Percentiles rank a stretch among this genome's conserved stretches.
Evolutionary conservation across 2,888 invertebrate genomes (phyloP).

Genomic region (Globia sparganii): DNA sequence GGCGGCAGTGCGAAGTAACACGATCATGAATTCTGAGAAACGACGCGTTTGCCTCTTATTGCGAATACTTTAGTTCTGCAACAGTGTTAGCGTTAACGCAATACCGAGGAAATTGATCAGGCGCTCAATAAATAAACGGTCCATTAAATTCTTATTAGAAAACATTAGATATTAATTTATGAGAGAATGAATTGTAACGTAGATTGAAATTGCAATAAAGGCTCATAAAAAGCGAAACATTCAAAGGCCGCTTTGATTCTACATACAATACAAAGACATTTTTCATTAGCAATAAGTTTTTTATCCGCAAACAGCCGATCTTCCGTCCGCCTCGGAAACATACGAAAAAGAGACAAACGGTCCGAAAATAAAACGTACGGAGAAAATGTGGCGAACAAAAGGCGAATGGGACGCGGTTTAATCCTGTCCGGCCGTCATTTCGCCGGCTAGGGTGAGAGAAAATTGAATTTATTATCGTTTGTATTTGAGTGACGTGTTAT

Average conservation of each 20-base stretch:
- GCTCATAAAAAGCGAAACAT: conserved; percentile 27
- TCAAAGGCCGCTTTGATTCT: conserved; percentile 62
- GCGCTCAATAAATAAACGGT: conserved; percentile 28
- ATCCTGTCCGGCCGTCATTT: conserved; percentile 88
- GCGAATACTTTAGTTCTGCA: conserved; percentile 53
- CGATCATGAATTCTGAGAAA: conserved; percentile 76
- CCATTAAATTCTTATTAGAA: not conserved
- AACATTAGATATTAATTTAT: not conserved
- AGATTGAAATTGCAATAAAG: conserved; percentile 22
- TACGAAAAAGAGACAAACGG: conserved; percentile 70
- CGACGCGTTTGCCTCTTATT: conserved; percentile 61
- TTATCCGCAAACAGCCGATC: conserved; percentile 58
- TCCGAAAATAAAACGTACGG: conserved; percentile 73
- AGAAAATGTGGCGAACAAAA: conserved; percentile 87
- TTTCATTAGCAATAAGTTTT: conserved; percentile 72
- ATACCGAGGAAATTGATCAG: conserved; percentile 37
- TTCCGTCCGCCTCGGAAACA: conserved; percentile 65
- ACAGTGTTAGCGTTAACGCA: conserved; percentile 52
- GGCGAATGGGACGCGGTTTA: conserved; percentile 86
- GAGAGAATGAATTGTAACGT: not conserved
- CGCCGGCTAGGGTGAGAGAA: conserved; percentile 82
- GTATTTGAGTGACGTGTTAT: conserved; percentile 90
- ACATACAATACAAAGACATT: conserved; percentile 59
- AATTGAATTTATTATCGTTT: conserved; percentile 90
- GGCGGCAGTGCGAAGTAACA: conserved; percentile 76